Conservation (phyloP, 1,140 invertebrate species). For the Sarcophaga peregrina region DNA sequence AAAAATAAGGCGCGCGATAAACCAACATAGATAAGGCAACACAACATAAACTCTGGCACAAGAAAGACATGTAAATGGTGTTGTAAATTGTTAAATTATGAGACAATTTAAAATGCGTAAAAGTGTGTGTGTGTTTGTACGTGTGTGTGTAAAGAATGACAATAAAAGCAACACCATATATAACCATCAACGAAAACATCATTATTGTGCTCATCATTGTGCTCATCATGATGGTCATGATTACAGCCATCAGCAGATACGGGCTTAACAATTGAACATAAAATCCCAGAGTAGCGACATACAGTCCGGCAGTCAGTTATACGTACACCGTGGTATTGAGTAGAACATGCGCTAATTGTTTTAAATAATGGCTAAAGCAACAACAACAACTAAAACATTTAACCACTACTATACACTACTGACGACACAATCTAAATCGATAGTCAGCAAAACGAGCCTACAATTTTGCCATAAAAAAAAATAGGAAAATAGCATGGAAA, state of each 20-base stretch:
- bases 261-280: not conserved
- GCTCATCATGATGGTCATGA: not conserved
- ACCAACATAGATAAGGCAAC: not conserved
- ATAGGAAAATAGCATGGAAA: too few relatives aligned
- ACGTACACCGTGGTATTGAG: too few relatives aligned
- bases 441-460: too few relatives aligned
- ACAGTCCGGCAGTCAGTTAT: not conserved
- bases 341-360: slow-evolving; percentile 21
- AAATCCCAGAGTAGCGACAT: not conserved
- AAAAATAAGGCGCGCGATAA: not conserved
- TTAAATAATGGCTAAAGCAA: slow-evolving; percentile 1
- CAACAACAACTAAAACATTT: too few relatives aligned
- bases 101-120: slow-evolving; percentile 23
- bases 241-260: not conserved
- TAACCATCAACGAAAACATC: not conserved
- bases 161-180: not conserved
- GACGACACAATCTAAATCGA: too few relatives aligned
- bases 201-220: not conserved
- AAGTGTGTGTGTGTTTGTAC: not conserved
- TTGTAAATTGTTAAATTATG: slow-evolving; percentile 27
- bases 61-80: slow-evolving; percentile 1
- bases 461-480: too few relatives aligned
- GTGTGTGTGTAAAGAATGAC: too few relatives aligned
- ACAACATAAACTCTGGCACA: not conserved
- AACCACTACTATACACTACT: too few relatives aligned